A percentile compares a stretch with the other conserved stretches of the same genome.
phyloP scores from a whole-genome alignment of 2,888 invertebrate genomes.

The Oscheius sp. region DNA sequence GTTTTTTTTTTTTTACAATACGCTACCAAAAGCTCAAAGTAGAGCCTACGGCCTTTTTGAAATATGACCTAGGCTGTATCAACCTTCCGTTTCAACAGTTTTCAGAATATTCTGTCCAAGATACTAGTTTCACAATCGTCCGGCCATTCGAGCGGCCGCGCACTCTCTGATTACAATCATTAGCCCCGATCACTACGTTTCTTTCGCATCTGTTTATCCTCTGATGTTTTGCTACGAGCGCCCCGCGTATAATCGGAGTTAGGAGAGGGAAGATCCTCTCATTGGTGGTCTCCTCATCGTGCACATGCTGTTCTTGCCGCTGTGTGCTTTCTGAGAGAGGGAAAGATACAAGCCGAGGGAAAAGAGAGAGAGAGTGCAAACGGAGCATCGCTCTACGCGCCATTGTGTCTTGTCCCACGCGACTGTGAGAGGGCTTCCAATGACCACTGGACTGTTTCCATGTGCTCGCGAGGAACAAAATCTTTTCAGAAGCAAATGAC shows the following conservation, averaged over 20 bases:
- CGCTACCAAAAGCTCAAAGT: too few species aligned
- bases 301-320: slow-evolving; percentile 30
- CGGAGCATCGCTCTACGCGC: slow-evolving; percentile 33
- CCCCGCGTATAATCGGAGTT: neutral
- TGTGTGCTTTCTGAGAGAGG: slow-evolving; percentile 24
- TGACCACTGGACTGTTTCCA: slow-evolving; percentile 29
- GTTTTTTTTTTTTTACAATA: too few species aligned
- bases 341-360: slow-evolving; percentile 27
- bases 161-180: too few species aligned
- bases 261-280: neutral
- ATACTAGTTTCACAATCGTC: neutral
- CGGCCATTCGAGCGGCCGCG: neutral
- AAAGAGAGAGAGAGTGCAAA: slow-evolving; percentile 23
- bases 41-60: too few species aligned
- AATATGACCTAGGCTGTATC: too few species aligned
- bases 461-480: neutral
- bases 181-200: too few species aligned
- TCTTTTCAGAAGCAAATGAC: slow-evolving; percentile 50
- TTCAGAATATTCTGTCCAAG: too few species aligned
- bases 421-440: slow-evolving; percentile 27
- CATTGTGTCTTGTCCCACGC: slow-evolving; percentile 35
- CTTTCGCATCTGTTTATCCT: too few species aligned
- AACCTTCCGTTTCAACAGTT: too few species aligned
- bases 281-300: slow-evolving; percentile 9
- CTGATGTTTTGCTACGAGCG: neutral